Conservation (phyloP, 2,113 vertebrate genomes). For the Cepphus grylle region DNA sequence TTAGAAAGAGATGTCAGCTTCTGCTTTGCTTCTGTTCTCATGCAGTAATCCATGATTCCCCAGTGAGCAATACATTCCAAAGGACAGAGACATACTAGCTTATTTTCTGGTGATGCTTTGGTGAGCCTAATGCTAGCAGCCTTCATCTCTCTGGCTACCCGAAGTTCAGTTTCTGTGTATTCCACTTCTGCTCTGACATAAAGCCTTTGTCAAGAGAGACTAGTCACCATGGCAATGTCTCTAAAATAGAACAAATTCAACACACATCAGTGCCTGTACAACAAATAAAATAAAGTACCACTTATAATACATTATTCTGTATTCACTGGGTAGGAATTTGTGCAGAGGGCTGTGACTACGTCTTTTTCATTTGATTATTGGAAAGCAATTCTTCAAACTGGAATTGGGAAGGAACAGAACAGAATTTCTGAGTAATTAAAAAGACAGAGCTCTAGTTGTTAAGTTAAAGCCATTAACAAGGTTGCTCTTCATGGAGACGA, state of each 20-base stretch:
- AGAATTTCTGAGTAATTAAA: slow-evolving; percentile 14
- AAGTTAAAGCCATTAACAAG: background rate
- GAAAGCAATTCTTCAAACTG: slow-evolving; percentile 49
- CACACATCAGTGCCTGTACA: slow-evolving; percentile 69
- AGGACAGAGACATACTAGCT: background rate
- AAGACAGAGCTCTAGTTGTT: background rate
- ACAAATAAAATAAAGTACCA: slow-evolving; percentile 70
- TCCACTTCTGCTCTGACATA: slow-evolving; percentile 65
- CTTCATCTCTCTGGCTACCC: slow-evolving; percentile 34
- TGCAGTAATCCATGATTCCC: background rate
- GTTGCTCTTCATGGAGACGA: background rate
- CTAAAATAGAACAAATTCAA: slow-evolving; percentile 71
- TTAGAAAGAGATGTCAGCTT: background rate
- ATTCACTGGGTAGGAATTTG: slow-evolving; percentile 62
- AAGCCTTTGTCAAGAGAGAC: slow-evolving; percentile 63
- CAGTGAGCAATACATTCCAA: rapidly evolving
- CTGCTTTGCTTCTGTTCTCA: background rate
- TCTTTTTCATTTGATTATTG: slow-evolving; percentile 63
- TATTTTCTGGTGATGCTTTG: slow-evolving; percentile 6
- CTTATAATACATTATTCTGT: slow-evolving; percentile 61
- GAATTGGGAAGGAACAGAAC: slow-evolving; percentile 14
- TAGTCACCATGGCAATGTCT: slow-evolving; percentile 71
- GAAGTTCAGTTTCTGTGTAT: slow-evolving; percentile 47
- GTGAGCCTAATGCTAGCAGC: background rate
- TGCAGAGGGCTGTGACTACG: slow-evolving; percentile 54